Percentiles rank a stretch among this genome's conserved stretches.
phyloP scores from a whole-genome alignment of 2,113 vertebrate genomes.

The Ovibos moschatus region DNA sequence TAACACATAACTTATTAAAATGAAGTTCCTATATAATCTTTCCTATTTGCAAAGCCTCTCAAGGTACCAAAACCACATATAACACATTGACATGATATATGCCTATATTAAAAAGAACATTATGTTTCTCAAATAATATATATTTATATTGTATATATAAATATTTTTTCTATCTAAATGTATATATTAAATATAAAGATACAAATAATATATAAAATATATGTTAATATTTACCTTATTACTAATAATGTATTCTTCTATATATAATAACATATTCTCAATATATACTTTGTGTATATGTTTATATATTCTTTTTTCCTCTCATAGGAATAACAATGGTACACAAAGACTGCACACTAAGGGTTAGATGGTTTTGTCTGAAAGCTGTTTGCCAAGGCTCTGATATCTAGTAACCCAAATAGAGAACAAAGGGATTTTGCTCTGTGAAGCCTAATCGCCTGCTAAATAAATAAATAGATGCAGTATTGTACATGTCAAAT shows the following conservation, averaged over 20 bases:
- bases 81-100: neutral
- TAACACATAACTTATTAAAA: neutral
- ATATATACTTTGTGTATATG: neutral
- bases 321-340: neutral
- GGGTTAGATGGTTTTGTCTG: neutral
- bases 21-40: neutral
- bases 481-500: neutral
- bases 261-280: neutral
- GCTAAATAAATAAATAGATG: neutral
- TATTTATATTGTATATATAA: neutral
- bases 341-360: neutral
- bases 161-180: neutral
- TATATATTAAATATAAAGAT: neutral
- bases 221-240: neutral
- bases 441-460: conserved; percentile 36
- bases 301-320: neutral
- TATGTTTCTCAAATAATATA: neutral
- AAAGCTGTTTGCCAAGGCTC: conserved; percentile 11
- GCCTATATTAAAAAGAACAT: neutral
- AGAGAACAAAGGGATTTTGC: conserved; percentile 51
- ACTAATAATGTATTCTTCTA: neutral
- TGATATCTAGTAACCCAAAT: neutral
- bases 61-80: neutral
- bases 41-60: neutral
- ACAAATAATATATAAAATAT: neutral